Base-by-base conservation (phyloP, 2,888 invertebrate genomes). In the Lasioglossum calceatum region DNA sequence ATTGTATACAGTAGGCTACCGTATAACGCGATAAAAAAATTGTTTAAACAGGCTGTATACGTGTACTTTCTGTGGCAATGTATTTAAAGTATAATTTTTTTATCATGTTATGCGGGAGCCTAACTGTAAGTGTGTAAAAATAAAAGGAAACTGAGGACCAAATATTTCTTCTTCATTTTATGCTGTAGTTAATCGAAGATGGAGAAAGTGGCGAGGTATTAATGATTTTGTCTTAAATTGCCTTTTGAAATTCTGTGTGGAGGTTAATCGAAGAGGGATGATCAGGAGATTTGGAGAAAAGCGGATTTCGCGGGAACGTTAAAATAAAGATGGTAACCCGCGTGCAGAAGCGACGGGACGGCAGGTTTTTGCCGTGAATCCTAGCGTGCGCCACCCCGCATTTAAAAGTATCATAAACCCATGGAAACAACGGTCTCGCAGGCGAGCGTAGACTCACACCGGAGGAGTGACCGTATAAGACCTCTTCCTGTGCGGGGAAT, bases 381-480 rank as follows among this genome's bases (percentile, higher is more conserved):
- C 67, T 70, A 16, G 70, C 36, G 70, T 70, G 36, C 19, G 70
- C 39, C 42, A 70, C 70, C 70, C 70, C 16, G 71, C 54, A 42
- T 32, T 54, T 39, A 54, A 84, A 77, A 77, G 72, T 80, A 73
- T 77, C 54, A 42, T 47, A 36, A 19, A 36, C 67, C 39, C 64
- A 64, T 27, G 84, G 76, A 77, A 73, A 81, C 50, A 73, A 27
- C 42, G 42, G 50, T 39, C 61, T 64, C 19, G 36, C 23, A 67
- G 50, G 76, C 74, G 64, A 54, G 27, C 39, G 72, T 39, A 32
- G 81, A 54, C 76, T 77, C 61, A 58, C 80, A 79, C 70, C 73
- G 84, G 77, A 77, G 79, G 79, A 88, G 88, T 88, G 88, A 88
- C 88, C 88, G 86, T 83, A 84, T 81, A 81, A 87, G 85, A 85